Percentiles rank a stretch among this genome's conserved stretches.
Conservation (phyloP, 2,113 vertebrate species). For the Antechinus stuartii region DNA sequence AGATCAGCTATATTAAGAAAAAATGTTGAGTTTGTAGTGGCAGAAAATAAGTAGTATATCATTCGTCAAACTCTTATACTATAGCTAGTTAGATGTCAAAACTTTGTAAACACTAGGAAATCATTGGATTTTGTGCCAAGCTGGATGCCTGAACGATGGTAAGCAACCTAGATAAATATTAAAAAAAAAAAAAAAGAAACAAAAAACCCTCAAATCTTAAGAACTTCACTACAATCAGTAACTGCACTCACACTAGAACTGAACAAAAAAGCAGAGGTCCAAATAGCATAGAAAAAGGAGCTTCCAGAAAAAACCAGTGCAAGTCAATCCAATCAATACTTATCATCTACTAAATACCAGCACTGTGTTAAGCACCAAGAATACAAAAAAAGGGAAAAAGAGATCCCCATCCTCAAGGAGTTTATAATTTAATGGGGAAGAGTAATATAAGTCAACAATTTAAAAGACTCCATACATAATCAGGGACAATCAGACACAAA, state of each 20-base stretch:
- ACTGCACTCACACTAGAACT: neutral
- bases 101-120: neutral
- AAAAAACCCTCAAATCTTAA: neutral
- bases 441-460: neutral
- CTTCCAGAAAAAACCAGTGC: neutral
- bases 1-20: constrained; percentile 35
- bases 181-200: too few relatives aligned
- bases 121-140: neutral
- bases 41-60: neutral
- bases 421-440: neutral
- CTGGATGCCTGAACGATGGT: neutral
- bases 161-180: neutral
- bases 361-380: neutral
- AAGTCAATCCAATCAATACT: neutral
- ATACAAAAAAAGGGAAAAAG: neutral
- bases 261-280: neutral
- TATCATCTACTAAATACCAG: neutral
- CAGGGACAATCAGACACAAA: neutral
- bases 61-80: neutral
- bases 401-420: neutral
- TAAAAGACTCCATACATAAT: neutral
- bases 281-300: neutral
- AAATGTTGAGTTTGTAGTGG: neutral
- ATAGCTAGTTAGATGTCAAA: neutral
- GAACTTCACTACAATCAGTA: neutral